Conservation (phyloP, 2,113 vertebrate genomes). For the Odocoileus virginianus region DNA sequence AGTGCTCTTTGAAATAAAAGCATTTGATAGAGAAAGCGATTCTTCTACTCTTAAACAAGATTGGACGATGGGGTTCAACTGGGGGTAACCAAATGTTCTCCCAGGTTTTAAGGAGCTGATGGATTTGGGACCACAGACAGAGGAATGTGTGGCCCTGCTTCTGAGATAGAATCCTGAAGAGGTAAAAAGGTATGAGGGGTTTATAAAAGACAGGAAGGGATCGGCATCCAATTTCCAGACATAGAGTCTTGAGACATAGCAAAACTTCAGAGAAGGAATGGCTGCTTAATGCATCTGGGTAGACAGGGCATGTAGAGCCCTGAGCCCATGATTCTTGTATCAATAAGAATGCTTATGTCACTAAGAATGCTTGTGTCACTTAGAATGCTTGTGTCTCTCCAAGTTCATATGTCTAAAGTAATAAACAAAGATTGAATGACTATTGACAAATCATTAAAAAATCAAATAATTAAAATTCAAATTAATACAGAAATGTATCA, state of each 20-base stretch:
- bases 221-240: background rate
- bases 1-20: background rate
- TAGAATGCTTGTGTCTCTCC: background rate
- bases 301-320: background rate
- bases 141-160: background rate
- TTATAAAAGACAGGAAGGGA: background rate
- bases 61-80: background rate
- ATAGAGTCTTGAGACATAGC: background rate
- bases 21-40: background rate
- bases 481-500: background rate
- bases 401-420: background rate
- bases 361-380: background rate
- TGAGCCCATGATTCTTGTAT: background rate
- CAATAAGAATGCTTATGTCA: background rate
- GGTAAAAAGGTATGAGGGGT: background rate
- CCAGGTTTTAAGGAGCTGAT: background rate
- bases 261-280: background rate
- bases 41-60: background rate
- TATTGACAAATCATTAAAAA: constrained; percentile 11
- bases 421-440: background rate
- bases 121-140: background rate
- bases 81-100: background rate
- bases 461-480: background rate
- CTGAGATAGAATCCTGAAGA: background rate
- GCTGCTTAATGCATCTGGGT: background rate